Evolutionary conservation across 2,797 vertebrate species (phyloP), one percentile per base, ranked within the genome.

Genomic region (Epinephelus malabaricus): DNA sequence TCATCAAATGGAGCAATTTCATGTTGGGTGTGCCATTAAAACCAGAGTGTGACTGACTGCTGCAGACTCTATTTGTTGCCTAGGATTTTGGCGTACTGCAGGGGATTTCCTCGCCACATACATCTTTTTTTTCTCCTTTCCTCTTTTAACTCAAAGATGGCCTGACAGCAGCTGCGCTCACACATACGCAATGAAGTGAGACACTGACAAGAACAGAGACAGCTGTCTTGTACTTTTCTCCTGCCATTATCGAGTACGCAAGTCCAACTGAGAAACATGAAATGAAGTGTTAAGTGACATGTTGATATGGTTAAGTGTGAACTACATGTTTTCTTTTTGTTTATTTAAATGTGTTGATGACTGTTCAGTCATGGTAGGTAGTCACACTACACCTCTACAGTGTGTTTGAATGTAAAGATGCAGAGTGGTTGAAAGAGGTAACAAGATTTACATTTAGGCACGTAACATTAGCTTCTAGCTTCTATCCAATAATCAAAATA

Each of bases 31-130:
- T 90, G 89, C 85, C 89, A 91, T 85, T 89, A 77, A 84, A 85
- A 83, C 53, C 68, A 67, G 40, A 67, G 75, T 79, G 87, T 81
- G 75, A 83, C 69, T 79, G 84, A 81, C 60, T 88, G 88, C 86
- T 84, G 89, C 86, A 89, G 83, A 87, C 85, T 95, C 79, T 86
- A 73, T 88, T 91, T 89, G 88, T 87, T 90, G 92, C 86, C 86
- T 91, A 87, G 92, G 92, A 93, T 94, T 91, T 92, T 94, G 93
- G 94, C 90, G 63, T 83, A 55, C 82, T 93, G 94, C 84, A 90
- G 95, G 96, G 96, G 95, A 95, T 96, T 96, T 96, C 95, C 95
- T 96, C 85, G 12, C 92, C 93, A 88, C 93, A 91, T 88, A 84
- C 74, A 27, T 91, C 81, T 82, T 84, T 92, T 82, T 92, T 94